Percentiles rank a stretch among this genome's conserved stretches.
Conservation (phyloP, 2,113 vertebrate genomes). For the Pelvicachromis taeniatus region DNA sequence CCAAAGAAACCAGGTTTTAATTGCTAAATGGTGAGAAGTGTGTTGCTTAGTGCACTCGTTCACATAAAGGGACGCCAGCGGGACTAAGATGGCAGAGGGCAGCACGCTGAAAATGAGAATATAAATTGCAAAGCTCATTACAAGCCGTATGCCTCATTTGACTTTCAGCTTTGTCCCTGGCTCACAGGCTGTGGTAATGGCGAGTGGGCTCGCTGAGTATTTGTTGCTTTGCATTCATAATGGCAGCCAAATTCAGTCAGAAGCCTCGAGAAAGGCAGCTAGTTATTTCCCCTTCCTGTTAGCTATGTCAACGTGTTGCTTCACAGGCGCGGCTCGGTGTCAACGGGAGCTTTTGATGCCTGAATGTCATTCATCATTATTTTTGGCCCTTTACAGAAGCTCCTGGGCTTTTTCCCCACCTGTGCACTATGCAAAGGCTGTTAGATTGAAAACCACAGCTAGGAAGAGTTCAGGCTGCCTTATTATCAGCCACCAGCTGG, state of each 20-base stretch:
- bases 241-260: background rate
- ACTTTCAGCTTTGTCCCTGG: constrained; percentile 38
- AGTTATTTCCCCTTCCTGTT: constrained; percentile 10
- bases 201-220: background rate
- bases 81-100: constrained; percentile 2
- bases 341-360: background rate
- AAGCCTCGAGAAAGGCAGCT: background rate
- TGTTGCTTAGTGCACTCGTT: background rate
- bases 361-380: constrained; percentile 25
- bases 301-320: background rate
- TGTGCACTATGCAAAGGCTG: constrained; percentile 12
- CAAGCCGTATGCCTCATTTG: constrained; percentile 37
- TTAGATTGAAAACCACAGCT: constrained; percentile 37
- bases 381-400: background rate
- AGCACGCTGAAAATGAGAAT: background rate
- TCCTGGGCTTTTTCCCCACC: constrained; percentile 14
- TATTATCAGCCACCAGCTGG: constrained; percentile 64
- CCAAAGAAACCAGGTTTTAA: background rate
- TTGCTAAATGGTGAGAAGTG: background rate
- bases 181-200: constrained; percentile 39
- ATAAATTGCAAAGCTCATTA: constrained; percentile 36
- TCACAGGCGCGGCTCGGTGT: background rate
- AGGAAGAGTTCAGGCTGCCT: constrained; percentile 56
- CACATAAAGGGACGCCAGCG: background rate
- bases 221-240: constrained; percentile 18